Evolutionary conservation across 2,113 vertebrate species (phyloP).

Genomic region (Microtus oregoni): DNA sequence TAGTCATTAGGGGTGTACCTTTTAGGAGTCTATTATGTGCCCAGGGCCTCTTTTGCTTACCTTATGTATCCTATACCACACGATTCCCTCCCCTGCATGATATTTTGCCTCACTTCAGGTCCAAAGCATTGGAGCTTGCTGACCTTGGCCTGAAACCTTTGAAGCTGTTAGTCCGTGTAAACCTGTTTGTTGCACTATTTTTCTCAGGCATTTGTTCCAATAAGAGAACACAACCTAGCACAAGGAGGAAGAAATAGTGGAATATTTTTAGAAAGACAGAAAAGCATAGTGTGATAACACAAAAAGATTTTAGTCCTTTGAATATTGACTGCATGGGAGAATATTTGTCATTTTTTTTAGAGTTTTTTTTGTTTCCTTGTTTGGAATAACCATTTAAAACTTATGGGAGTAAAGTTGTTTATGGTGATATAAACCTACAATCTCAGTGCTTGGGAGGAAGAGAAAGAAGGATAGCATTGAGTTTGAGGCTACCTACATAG

Average conservation of each 20-base stretch:
- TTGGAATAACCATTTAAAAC: background rate
- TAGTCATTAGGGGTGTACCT: background rate
- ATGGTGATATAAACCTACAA: background rate
- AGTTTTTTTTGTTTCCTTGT: background rate
- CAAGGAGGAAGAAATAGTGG: background rate
- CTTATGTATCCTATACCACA: background rate
- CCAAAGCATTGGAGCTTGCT: background rate
- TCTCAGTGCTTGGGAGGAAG: background rate
- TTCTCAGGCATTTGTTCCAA: background rate
- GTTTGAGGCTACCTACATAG: background rate
- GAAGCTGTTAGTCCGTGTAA: background rate
- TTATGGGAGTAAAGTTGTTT: background rate
- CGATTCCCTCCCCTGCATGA: accelerated
- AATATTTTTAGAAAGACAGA: background rate
- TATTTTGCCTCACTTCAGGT: background rate
- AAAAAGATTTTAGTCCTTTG: background rate
- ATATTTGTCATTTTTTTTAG: background rate
- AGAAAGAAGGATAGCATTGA: background rate
- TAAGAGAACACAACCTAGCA: background rate
- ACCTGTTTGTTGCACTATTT: background rate
- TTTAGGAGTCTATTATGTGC: background rate
- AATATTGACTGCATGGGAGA: background rate
- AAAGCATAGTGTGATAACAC: background rate
- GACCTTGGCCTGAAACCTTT: background rate
- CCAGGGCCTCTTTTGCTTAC: background rate